Evolutionary conservation across 2,113 vertebrate species (phyloP), one percentile per base, ranked within the genome.

Genomic region (Tragelaphus strepsiceros): DNA sequence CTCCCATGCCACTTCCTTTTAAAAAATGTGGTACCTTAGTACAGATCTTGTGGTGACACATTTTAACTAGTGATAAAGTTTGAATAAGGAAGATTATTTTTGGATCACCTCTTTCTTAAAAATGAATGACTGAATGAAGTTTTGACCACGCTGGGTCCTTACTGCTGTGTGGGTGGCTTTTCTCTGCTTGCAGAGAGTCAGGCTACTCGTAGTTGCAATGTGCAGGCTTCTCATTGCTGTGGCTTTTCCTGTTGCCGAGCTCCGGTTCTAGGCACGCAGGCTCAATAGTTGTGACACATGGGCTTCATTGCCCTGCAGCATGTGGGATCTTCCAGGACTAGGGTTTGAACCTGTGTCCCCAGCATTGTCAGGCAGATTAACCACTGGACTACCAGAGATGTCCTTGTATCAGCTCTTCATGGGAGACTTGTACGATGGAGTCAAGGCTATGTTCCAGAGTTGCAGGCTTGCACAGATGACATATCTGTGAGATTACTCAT

Each of bases 61-160:
- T 92, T 88, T 97, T 88, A 30, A 43, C 96, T 86, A 59, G 10
- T 46, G 43, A 67, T 82, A 28, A 49, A 46, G 16, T 61, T 80
- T 59, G 49, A 78, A 30, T 49, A 30, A 85, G 13, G 51, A 58
- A 58, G 11, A 3, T 89, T 82, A 46, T 62, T 84, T 26, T 59
- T 26, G 13, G 32, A 53, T 24, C 58, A 17, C 10, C 15, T 78
- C 22, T 93, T 85, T 88, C 39, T 77, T 77, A 43, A 43, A 77
- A 43, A 26, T 22, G n/a, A 35, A 13, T 39, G n/a, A 77, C 13
- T 77, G 21, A 26, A 7, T 77, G 11, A 77, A 13, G 12, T 77
- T 77, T 74, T 77, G 39, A 3, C n/a, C 21, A 14, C 1, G 6
- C 22, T 26, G 39, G 71, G 6, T 26, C 39, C 22, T 77, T 77